These are phyloP conservation scores for Dendrolimus houi DNA, from an alignment of 2,888 invertebrate genomes.

Conservation along the genomic window DNA sequence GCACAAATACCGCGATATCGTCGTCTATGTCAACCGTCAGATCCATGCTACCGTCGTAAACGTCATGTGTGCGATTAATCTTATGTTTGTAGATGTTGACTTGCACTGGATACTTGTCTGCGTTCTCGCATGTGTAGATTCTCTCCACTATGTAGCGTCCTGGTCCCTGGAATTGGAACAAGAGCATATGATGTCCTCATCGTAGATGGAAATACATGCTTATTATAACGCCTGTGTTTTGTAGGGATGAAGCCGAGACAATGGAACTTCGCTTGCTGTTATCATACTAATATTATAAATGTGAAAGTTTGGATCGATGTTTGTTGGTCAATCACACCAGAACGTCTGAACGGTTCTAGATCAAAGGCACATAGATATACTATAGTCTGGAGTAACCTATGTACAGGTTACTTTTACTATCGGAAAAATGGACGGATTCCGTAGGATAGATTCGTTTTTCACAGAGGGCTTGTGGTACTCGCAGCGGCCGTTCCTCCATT, in stretches of 20 bases:
- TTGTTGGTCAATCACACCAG: no score
- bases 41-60: conserved; percentile 22
- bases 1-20: conserved; percentile 19
- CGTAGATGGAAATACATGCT: no score
- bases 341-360: no score
- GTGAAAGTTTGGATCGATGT: not conserved
- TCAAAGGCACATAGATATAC: not conserved
- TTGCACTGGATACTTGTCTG: conserved; percentile 14
- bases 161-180: not conserved
- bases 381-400: not conserved
- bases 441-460: no score
- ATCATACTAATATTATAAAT: not conserved
- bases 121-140: conserved; percentile 6
- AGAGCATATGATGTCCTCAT: no score
- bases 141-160: not conserved
- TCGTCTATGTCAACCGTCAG: conserved; percentile 19
- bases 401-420: not conserved
- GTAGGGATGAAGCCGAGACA: no score
- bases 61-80: conserved; percentile 45
- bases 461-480: no score
- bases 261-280: no score
- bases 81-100: conserved; percentile 26
- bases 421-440: not conserved
- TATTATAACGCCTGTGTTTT: not conserved
- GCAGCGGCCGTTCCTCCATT: no score